Conservation (phyloP, 1,140 invertebrate genomes). For the Lucilia cuprina region DNA sequence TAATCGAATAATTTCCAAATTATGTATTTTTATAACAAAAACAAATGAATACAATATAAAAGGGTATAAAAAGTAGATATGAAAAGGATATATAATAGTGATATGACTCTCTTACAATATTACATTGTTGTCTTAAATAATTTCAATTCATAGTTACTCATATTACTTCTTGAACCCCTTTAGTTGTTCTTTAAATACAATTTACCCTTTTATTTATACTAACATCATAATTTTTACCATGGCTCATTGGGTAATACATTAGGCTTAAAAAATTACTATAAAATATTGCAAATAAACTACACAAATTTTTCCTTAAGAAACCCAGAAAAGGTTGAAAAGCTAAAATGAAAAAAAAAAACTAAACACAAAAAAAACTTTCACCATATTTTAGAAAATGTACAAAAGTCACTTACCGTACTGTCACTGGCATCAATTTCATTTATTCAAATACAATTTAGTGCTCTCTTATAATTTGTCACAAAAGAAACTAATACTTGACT, state of each 20-base stretch:
- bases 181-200: neutral
- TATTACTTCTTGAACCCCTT: neutral
- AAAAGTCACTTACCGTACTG: neutral
- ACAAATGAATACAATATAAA: too few relatives aligned
- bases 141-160: neutral
- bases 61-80: too few relatives aligned
- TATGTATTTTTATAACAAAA: too few relatives aligned
- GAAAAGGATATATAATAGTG: too few relatives aligned
- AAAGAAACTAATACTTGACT: neutral
- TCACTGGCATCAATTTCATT: neutral
- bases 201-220: neutral
- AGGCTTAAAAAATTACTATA: neutral
- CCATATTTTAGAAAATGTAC: too few relatives aligned
- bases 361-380: too few relatives aligned
- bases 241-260: conserved; percentile 14
- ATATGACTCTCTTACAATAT: too few relatives aligned
- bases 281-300: neutral
- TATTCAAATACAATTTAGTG: neutral
- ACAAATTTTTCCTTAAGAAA: too few relatives aligned
- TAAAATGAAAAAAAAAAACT: too few relatives aligned
- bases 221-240: neutral
- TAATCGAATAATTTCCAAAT: too few relatives aligned
- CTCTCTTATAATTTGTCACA: conserved; percentile 2
- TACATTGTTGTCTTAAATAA: too few relatives aligned
- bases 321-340: too few relatives aligned